Percentiles rank a stretch among this genome's conserved stretches.
phyloP scores from a whole-genome alignment of 2,113 vertebrate species.

The Tachysurus vachellii region DNA sequence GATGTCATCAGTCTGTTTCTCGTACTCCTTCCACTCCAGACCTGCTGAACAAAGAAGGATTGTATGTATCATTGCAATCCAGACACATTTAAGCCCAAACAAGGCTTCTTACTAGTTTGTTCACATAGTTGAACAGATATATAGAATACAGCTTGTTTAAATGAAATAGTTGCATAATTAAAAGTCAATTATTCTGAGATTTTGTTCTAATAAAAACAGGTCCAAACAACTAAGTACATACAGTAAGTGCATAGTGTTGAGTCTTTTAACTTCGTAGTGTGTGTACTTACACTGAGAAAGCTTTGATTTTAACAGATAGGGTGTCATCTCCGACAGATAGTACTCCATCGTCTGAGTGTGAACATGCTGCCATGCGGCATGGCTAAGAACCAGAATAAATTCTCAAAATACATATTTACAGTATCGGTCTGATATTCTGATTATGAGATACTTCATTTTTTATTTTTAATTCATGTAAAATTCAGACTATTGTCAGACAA shows the following conservation, averaged over 20 bases:
- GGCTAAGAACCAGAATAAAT: conserved; percentile 1
- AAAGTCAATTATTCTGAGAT: neutral
- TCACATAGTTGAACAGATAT: neutral
- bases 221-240: neutral
- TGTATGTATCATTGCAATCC: neutral
- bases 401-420: conserved; percentile 15
- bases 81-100: conserved; percentile 1
- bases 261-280: neutral
- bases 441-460: neutral
- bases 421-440: conserved; percentile 21
- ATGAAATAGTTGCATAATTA: neutral
- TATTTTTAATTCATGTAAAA: too few species aligned
- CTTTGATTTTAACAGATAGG: conserved; percentile 5
- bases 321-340: conserved; percentile 1
- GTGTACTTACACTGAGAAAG: neutral
- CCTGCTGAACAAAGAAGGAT: neutral
- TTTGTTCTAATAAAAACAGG: neutral
- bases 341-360: neutral
- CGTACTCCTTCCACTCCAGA: neutral
- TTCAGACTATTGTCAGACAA: neutral
- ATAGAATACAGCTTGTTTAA: neutral
- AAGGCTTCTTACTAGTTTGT: neutral
- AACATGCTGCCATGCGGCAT: conserved; percentile 21
- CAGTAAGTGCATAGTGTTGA: neutral
- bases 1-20: neutral